Evolutionary conservation across 1,140 invertebrate genomes (phyloP).

Genomic region (Drosophila bocqueti): DNA sequence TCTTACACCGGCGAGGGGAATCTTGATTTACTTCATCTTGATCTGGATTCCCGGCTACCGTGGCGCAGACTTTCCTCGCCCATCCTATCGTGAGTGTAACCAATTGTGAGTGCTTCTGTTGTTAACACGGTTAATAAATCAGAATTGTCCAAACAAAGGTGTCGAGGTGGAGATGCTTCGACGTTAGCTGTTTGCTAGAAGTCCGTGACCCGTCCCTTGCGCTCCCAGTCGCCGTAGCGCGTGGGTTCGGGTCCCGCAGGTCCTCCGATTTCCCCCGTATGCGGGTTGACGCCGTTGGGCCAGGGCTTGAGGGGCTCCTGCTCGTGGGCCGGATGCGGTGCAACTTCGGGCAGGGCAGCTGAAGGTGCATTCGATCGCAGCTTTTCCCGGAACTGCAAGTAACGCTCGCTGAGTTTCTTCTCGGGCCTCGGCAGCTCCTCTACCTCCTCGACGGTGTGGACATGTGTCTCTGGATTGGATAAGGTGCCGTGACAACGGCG

Average conservation of each 20-base stretch:
- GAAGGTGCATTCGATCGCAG: conserved; percentile 42
- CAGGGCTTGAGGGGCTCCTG: conserved; percentile 54
- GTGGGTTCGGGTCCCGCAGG: conserved; percentile 99
- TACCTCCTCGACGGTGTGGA: conserved; percentile 1
- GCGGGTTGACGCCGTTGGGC: conserved; percentile 93
- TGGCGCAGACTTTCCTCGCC: conserved; percentile 25
- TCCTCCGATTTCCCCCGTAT: conserved; percentile 92
- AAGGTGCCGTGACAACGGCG: not conserved
- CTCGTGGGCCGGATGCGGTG: conserved; percentile 60
- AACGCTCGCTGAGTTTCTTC: conserved; percentile 45
- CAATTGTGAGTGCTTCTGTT: conserved; percentile 70
- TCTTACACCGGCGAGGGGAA: conserved; percentile 14
- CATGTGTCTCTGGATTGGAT: not conserved
- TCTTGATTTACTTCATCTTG: conserved; percentile 36
- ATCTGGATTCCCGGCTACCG: conserved; percentile 52
- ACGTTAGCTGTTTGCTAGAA: conserved; percentile 40
- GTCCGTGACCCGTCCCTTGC: conserved; percentile 96
- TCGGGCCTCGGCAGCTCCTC: not conserved
- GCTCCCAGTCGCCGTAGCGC: conserved; percentile 99
- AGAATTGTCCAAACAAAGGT: conserved; percentile 44
- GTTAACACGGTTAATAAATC: conserved; percentile 62
- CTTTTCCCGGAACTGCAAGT: conserved; percentile 63
- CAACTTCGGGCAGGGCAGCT: conserved; percentile 19
- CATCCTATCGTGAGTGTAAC: conserved; percentile 33
- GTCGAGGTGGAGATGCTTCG: conserved; percentile 13